Percentiles rank a stretch among this genome's conserved stretches.
Evolutionary conservation across 2,113 vertebrate genomes (phyloP).

Genomic region (Narcine bancroftii): DNA sequence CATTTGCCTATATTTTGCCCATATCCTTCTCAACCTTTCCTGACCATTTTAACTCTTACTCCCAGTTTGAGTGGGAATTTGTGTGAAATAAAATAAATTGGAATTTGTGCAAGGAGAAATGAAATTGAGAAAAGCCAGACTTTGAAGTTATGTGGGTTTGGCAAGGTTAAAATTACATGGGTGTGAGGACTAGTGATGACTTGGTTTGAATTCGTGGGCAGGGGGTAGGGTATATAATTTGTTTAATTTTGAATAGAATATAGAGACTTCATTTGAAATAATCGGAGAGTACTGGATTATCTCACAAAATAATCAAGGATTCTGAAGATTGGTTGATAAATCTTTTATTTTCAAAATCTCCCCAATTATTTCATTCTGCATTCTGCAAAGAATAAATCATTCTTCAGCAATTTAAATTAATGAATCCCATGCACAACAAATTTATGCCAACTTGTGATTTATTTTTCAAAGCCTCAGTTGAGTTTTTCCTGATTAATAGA

Average conservation of each 20-base stretch:
- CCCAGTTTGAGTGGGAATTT: too few species aligned
- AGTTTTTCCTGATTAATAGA: too few species aligned
- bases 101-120: not conserved
- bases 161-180: not conserved
- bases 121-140: not conserved
- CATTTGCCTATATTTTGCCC: too few species aligned
- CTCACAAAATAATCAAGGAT: not conserved
- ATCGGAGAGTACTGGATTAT: not conserved
- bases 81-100: too few species aligned
- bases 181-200: not conserved
- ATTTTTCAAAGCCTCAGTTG: too few species aligned
- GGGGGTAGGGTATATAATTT: not conserved
- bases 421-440: too few species aligned
- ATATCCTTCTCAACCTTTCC: too few species aligned
- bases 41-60: too few species aligned
- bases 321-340: not conserved
- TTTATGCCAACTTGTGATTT: too few species aligned
- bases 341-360: not conserved
- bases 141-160: not conserved
- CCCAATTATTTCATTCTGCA: not conserved
- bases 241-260: not conserved
- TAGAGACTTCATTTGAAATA: not conserved
- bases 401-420: too few species aligned
- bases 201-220: not conserved
- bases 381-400: not conserved